These are phyloP conservation scores for Tanypteryx hageni DNA, from an alignment of 2,888 invertebrate genomes.

Conservation along the genomic window DNA sequence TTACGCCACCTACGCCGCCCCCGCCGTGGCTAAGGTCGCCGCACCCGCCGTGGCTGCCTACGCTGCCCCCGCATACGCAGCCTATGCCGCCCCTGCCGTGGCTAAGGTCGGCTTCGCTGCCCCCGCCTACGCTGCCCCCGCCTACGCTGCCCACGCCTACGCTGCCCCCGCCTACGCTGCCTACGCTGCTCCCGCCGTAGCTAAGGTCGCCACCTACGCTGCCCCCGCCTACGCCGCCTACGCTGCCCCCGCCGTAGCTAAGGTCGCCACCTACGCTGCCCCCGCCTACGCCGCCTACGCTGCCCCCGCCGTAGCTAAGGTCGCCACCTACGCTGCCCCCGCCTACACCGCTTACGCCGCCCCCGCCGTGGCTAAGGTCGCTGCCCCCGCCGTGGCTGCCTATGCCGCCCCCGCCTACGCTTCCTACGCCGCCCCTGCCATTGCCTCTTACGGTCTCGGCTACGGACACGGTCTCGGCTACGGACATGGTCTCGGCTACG, in stretches of 20 bases:
- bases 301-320: constrained; percentile 58
- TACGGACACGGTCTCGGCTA: constrained; percentile 45
- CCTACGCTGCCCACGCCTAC: constrained; percentile 44
- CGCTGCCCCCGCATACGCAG: constrained; percentile 20
- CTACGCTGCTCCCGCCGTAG: constrained; percentile 32
- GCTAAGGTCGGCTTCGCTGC: constrained; percentile 18
- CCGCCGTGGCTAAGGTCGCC: constrained; percentile 49
- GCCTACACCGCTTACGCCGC: constrained; percentile 47
- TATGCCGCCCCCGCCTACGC: constrained; percentile 59
- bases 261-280: constrained; percentile 35
- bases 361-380: constrained; percentile 54
- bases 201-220: constrained; percentile 55
- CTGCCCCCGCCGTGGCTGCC: constrained; percentile 13
- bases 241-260: constrained; percentile 56
- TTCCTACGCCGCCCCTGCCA: constrained; percentile 48
- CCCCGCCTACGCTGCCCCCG: constrained; percentile 41
- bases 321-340: constrained; percentile 23
- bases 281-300: constrained; percentile 39
- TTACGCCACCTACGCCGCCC: constrained; percentile 43
- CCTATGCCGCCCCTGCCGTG: constrained; percentile 33
- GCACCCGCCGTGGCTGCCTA: not conserved
- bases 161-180: not conserved
- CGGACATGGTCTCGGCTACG: constrained; percentile 50
- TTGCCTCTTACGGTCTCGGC: constrained; percentile 1
- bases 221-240: constrained; percentile 60